Conservation (phyloP, 2,888 invertebrate genomes). For the Hyalella azteca region DNA sequence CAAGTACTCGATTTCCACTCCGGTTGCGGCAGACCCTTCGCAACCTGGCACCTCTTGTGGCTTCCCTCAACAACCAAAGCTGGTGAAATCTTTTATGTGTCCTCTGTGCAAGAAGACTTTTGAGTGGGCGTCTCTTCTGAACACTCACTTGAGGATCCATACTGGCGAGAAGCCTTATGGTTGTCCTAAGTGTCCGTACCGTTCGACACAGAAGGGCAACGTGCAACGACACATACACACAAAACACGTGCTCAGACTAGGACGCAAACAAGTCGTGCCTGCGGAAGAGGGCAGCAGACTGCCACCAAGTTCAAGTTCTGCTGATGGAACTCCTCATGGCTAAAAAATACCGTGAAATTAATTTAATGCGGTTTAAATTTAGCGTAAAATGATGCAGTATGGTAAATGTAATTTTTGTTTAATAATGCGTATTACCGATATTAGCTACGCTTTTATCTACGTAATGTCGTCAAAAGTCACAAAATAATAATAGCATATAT, state of each 20-base stretch:
- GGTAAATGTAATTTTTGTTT: too few species aligned
- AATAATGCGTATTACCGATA: too few species aligned
- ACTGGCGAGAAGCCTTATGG: constrained; percentile 28
- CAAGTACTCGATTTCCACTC: constrained; percentile 25
- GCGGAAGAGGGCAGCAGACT: not conserved
- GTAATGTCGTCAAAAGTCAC: too few species aligned
- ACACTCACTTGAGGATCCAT: constrained; percentile 22
- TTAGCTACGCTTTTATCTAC: too few species aligned
- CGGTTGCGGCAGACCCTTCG: not conserved
- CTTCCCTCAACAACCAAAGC: not conserved
- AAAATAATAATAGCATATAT: too few species aligned
- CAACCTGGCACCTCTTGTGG: constrained; percentile 23
- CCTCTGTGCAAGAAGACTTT: constrained; percentile 33
- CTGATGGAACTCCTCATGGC: too few species aligned
- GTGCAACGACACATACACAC: constrained; percentile 27
- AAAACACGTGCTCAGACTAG: constrained; percentile 10
- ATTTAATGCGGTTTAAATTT: too few species aligned
- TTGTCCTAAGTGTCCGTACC: constrained; percentile 24
- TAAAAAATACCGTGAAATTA: too few species aligned
- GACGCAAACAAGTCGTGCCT: not conserved
- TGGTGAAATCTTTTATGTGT: constrained; percentile 6
- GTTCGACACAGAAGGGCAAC: constrained; percentile 35
- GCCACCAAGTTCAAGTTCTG: not conserved
- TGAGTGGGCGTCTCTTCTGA: constrained; percentile 27
- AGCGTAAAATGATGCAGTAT: too few species aligned